A percentile compares a stretch with the other conserved stretches of the same genome.
Conservation (phyloP, 2,888 invertebrate genomes). For the Phymatocera aterrima region DNA sequence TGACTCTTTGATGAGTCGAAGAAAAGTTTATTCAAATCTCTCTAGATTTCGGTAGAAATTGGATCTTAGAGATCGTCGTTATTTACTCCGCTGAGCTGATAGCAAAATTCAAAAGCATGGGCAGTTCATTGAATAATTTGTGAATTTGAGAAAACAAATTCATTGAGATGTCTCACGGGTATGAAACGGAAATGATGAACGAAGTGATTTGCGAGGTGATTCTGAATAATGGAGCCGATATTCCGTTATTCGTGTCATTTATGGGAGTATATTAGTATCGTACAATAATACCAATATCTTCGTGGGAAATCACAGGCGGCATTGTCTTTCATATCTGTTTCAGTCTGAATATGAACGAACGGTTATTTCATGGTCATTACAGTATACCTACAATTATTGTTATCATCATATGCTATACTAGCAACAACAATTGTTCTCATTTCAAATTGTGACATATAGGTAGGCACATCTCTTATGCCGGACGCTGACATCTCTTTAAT, state of each 20-base stretch:
- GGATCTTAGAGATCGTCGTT: too few species aligned
- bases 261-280: not conserved
- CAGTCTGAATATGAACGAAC: slow-evolving; percentile 16
- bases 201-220: not conserved
- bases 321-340: slow-evolving; percentile 25
- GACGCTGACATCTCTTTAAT: slow-evolving; percentile 6
- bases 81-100: too few species aligned
- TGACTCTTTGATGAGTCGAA: too few species aligned
- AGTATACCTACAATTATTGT: slow-evolving; percentile 5
- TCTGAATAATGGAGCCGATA: not conserved
- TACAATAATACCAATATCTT: slow-evolving; percentile 26
- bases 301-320: slow-evolving; percentile 32
- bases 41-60: too few species aligned
- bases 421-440: slow-evolving; percentile 5
- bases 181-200: not conserved
- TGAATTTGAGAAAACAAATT: not conserved
- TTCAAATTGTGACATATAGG: not conserved
- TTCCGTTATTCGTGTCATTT: slow-evolving; percentile 16
- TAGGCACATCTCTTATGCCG: slow-evolving; percentile 2
- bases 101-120: too few species aligned
- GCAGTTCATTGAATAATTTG: not conserved
- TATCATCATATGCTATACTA: too few species aligned
- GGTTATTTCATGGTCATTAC: slow-evolving; percentile 9
- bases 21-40: too few species aligned
- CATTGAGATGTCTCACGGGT: not conserved